Evolutionary conservation across 1,140 invertebrate genomes (phyloP).

Genomic region (Drosophila seguyi): DNA sequence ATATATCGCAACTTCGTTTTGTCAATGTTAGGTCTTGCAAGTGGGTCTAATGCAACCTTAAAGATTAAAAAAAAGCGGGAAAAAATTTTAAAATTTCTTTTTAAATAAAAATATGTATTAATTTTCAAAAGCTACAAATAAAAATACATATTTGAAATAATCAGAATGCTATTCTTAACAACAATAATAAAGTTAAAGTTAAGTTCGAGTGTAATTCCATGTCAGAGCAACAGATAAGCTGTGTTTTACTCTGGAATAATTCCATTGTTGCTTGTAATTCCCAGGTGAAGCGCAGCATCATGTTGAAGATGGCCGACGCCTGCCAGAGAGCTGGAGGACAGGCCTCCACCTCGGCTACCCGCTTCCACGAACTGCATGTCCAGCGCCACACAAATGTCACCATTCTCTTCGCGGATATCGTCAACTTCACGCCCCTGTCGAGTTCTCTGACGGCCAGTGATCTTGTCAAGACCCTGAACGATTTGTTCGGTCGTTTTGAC

Average conservation of each 20-base stretch:
- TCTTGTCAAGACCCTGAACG: constrained; percentile 97
- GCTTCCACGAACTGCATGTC: constrained; percentile 98
- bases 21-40: not conserved
- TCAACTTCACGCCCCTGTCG: constrained; percentile 98
- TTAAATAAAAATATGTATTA: not conserved
- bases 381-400: constrained; percentile 99
- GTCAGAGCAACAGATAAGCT: not conserved
- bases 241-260: not conserved
- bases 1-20: not conserved
- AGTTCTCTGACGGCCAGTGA: constrained; percentile 97
- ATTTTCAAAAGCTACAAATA: not conserved
- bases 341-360: constrained; percentile 92
- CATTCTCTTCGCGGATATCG: constrained; percentile 99
- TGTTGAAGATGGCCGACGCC: constrained; percentile 96
- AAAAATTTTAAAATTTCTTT: too few relatives aligned
- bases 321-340: constrained; percentile 89
- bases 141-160: not conserved
- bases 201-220: not conserved
- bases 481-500: constrained; percentile 98
- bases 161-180: not conserved
- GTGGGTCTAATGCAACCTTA: not conserved
- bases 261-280: constrained; percentile 6
- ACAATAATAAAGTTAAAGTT: not conserved
- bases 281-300: constrained; percentile 96
- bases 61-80: too few relatives aligned